Percentiles rank a stretch among this genome's conserved stretches.
Evolutionary conservation across 2,797 vertebrate genomes (phyloP).

Genomic region (Harpagifer antarcticus): DNA sequence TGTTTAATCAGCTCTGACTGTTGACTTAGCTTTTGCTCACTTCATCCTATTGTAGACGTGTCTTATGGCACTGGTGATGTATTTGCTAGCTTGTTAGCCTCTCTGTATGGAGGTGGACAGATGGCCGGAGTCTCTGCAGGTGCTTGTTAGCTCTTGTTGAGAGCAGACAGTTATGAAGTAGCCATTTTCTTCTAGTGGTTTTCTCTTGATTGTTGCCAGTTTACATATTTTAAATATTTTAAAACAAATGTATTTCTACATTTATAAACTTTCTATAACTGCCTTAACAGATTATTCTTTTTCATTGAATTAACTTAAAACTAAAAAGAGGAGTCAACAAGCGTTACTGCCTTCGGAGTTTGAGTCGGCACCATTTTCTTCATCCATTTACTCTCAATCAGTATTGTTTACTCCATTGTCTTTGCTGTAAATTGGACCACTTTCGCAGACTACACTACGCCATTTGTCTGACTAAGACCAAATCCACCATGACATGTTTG

Average conservation of each 20-base stretch:
- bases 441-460: slow-evolving; percentile 34
- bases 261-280: not conserved
- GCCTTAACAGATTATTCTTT: not conserved
- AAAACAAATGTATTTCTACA: not conserved
- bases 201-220: not conserved
- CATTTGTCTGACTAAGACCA: slow-evolving; percentile 50
- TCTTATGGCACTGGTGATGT: slow-evolving; percentile 41
- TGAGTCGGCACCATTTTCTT: slow-evolving; percentile 40
- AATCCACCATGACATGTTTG: slow-evolving; percentile 77
- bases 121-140: slow-evolving; percentile 37
- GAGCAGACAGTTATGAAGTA: slow-evolving; percentile 6
- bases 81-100: slow-evolving; percentile 61
- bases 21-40: slow-evolving; percentile 62
- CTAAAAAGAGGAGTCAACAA: slow-evolving; percentile 6
- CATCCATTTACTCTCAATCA: slow-evolving; percentile 59
- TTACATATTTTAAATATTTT: not conserved
- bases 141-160: slow-evolving; percentile 43
- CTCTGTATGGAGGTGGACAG: slow-evolving; percentile 29
- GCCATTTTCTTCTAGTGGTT: not conserved
- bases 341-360: slow-evolving; percentile 12
- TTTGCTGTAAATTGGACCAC: slow-evolving; percentile 64
- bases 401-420: slow-evolving; percentile 69
- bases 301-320: slow-evolving; percentile 7
- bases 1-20: slow-evolving; percentile 71
- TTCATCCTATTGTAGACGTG: slow-evolving; percentile 47